A percentile compares a stretch with the other conserved stretches of the same genome.
Evolutionary conservation across 2,113 vertebrate genomes (phyloP).

Genomic region (Cebus imitator): DNA sequence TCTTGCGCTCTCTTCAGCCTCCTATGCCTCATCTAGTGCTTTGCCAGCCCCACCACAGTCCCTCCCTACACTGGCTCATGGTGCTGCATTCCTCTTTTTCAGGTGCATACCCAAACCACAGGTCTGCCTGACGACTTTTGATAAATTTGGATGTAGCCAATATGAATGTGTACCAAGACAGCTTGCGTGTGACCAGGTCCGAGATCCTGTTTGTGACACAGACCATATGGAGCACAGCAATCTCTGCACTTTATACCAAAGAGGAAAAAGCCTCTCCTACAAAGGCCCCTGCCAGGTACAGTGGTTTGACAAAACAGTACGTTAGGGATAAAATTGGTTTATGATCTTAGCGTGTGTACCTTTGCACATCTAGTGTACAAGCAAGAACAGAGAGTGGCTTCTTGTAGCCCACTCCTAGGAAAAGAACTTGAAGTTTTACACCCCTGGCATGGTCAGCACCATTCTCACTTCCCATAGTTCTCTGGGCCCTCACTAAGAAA

Average conservation of each 20-base stretch:
- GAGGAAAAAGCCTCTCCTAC: conserved; percentile 93
- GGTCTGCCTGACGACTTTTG: conserved; percentile 93
- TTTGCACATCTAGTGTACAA: background rate
- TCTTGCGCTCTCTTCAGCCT: background rate
- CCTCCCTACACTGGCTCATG: background rate
- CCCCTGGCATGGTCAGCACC: background rate
- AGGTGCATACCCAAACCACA: conserved; percentile 92
- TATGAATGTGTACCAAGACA: conserved; percentile 92
- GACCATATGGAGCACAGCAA: conserved; percentile 91
- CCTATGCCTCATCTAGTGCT: background rate
- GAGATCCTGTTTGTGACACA: conserved; percentile 94
- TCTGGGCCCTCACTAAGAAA: background rate
- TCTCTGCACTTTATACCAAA: conserved; percentile 92
- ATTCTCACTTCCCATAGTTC: background rate
- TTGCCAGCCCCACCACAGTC: background rate
- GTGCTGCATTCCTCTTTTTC: conserved; percentile 57
- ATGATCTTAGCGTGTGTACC: background rate
- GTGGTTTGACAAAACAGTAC: background rate
- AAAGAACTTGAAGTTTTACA: background rate
- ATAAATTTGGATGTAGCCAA: conserved; percentile 90
- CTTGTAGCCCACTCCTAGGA: background rate
- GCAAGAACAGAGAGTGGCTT: background rate
- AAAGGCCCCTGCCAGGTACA: conserved; percentile 95
- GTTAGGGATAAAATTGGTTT: background rate
- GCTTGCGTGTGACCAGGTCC: conserved; percentile 88